Evolutionary conservation across 2,888 invertebrate genomes (phyloP), one percentile per base, ranked within the genome.

Genomic region (Scrobipalpa costella): DNA sequence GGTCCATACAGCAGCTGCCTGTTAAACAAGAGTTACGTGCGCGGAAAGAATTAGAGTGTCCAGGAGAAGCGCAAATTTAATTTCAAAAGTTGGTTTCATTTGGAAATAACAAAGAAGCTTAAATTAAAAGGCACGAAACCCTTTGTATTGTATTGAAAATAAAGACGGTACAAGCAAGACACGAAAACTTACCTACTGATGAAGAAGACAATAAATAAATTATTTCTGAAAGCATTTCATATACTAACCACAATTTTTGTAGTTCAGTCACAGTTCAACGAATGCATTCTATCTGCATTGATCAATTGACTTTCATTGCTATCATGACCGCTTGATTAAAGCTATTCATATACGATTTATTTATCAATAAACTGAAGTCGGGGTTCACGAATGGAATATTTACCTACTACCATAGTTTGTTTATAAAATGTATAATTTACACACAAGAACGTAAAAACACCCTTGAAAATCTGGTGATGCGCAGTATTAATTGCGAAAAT

Each of bases 401-500:
- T 40, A 13, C 13, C 27, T 27, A 27, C 5, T 27, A 3, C 27
- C n/a, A n/a, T 27, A 27, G 27, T 27, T 27, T 27, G 5, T 27
- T 27, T 27, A 5, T 27, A 27, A 3, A 27, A 27, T 3, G 27
- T 27, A 27, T 27, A 27, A 27, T 3, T 5, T 27, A 27, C 27
- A 3, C 27, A 27, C 27, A 27, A 13, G 40, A 9, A 13, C 40
- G 40, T 44, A 44, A 44, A 44, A 44, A 15, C 15, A 15, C 44
- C 44, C 1, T 44, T 44, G 44, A 44, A 0, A 40, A 40, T 11
- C 13, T 40, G 44, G n/a, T n/a, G 15, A 44, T 15, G 44, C 44
- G 44, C 44, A 44, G n/a, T 44, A n/a, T 44, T 44, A 44, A 44
- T 44, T 44, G 44, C n/a, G 44, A 15, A 44, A 15, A 44, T 44